Percentiles rank a stretch among this genome's conserved stretches.
Evolutionary conservation across 2,888 invertebrate genomes (phyloP).

Genomic region (Elgonia sp.): DNA sequence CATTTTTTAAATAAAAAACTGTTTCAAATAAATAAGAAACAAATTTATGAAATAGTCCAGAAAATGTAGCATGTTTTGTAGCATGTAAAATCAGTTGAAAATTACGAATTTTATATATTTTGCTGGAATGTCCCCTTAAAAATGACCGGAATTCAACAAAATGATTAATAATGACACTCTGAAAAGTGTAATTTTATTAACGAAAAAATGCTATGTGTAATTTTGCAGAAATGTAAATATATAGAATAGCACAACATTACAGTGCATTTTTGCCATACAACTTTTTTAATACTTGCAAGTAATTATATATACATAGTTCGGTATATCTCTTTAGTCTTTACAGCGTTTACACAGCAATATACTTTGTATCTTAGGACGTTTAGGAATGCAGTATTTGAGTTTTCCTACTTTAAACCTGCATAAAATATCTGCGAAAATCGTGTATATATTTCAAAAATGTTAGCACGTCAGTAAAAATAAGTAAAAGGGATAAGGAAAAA

Average conservation of each 20-base stretch:
- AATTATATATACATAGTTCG: constrained; percentile 5
- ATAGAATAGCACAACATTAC: too few species aligned
- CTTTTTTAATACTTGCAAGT: background rate
- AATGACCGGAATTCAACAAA: too few species aligned
- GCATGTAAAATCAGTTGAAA: too few species aligned
- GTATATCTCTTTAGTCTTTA: constrained; percentile 7
- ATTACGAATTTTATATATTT: too few species aligned
- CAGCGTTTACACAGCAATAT: constrained; percentile 23
- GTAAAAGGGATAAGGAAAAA: background rate
- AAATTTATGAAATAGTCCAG: too few species aligned
- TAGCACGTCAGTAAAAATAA: background rate
- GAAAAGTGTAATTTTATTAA: too few species aligned
- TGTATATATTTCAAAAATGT: background rate
- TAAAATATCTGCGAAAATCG: background rate
- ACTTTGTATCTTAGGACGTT: constrained; percentile 16
- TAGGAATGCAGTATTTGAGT: constrained; percentile 18
- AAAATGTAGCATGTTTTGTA: too few species aligned
- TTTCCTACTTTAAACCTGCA: background rate
- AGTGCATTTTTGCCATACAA: too few species aligned
- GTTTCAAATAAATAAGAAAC: too few species aligned
- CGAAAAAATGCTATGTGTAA: background rate
- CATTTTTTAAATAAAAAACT: too few species aligned
- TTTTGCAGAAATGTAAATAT: background rate
- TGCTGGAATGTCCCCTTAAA: too few species aligned
- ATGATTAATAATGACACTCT: too few species aligned